phyloP scores from a whole-genome alignment of 2,888 invertebrate species.

The Dryobotodes eremita region DNA sequence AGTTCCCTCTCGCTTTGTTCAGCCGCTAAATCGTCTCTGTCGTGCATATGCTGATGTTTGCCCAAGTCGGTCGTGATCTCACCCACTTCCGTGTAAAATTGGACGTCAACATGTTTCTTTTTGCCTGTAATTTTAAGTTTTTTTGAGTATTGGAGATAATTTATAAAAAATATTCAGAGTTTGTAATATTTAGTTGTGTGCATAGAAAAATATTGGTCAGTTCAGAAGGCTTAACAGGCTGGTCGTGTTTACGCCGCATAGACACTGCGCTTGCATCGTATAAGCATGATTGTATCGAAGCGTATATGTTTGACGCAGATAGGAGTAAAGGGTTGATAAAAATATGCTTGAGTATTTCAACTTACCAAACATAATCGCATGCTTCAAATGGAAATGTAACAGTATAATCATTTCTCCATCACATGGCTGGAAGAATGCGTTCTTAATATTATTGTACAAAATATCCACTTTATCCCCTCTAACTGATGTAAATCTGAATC shows the following conservation, averaged over 20 bases:
- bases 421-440: conserved; percentile 99
- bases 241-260: not conserved
- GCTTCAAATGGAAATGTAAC: conserved; percentile 99
- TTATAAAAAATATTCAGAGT: not conserved
- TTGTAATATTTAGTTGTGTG: not conserved
- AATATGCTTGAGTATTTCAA: conserved; percentile 13
- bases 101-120: conserved; percentile 99
- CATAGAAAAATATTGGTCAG: not conserved
- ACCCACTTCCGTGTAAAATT: conserved; percentile 99
- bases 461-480: conserved; percentile 99
- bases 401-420: conserved; percentile 99
- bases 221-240: not conserved
- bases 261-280: not conserved
- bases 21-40: conserved; percentile 99
- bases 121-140: conserved; percentile 88
- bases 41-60: conserved; percentile 99
- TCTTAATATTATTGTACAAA: conserved; percentile 99
- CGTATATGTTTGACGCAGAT: not conserved
- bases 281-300: not conserved
- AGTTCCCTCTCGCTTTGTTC: conserved; percentile 99
- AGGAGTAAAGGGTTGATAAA: not conserved
- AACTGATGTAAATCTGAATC: conserved; percentile 99
- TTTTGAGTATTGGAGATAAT: not conserved
- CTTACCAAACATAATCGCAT: conserved; percentile 99
- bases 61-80: conserved; percentile 99